Conservation (phyloP, 1,140 invertebrate genomes). For the Aphelenchoides besseyi region DNA sequence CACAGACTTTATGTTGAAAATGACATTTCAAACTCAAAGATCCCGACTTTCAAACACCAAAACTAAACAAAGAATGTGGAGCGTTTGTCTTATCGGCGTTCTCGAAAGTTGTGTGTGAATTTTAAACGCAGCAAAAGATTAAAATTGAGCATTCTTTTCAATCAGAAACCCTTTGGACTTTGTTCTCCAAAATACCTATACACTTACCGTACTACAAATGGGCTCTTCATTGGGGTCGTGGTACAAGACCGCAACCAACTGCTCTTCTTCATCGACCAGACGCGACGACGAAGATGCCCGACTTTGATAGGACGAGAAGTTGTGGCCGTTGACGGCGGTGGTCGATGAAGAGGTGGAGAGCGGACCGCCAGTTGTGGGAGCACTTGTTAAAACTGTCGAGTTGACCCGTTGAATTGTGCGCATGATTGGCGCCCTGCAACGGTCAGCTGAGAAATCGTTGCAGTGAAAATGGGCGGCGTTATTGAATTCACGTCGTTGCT, state of each 20-base stretch:
- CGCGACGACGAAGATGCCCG: background rate
- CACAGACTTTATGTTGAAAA: too few species aligned
- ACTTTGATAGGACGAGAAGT: background rate
- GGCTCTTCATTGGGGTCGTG: background rate
- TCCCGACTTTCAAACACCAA: too few species aligned
- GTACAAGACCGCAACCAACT: background rate
- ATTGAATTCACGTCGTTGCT: background rate
- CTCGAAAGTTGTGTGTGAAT: too few species aligned
- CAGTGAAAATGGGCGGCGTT: background rate
- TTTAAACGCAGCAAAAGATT: too few species aligned
- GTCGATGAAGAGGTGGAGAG: background rate
- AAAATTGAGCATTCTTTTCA: too few species aligned
- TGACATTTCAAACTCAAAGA: too few species aligned
- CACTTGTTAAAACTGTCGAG: background rate
- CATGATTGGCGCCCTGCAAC: conserved; percentile 3
- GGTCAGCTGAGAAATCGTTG: background rate
- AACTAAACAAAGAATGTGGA: too few species aligned
- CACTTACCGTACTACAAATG: background rate
- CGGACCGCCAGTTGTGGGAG: background rate
- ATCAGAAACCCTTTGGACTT: too few species aligned
- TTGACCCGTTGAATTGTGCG: conserved; percentile 10
- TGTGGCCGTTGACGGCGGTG: conserved; percentile 2
- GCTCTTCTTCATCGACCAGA: background rate
- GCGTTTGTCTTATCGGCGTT: too few species aligned
- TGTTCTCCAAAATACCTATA: too few species aligned